A percentile compares a stretch with the other conserved stretches of the same genome.
Conservation (phyloP, 2,888 invertebrate genomes). For the Cephus pygmeus region DNA sequence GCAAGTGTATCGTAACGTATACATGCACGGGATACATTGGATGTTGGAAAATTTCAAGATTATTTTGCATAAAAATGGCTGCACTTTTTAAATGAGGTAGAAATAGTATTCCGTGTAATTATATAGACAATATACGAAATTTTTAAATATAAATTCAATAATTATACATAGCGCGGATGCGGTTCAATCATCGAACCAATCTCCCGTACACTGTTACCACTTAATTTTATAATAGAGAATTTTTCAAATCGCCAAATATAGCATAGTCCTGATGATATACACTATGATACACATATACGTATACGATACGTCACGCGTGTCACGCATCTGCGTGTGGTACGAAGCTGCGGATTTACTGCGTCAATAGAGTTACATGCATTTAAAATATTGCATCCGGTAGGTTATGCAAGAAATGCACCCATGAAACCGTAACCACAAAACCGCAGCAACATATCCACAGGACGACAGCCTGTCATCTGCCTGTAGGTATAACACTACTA, state of each 20-base stretch:
- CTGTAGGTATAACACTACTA: too few species aligned
- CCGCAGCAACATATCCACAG: too few species aligned
- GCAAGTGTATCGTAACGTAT: neutral
- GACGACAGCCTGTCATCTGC: too few species aligned
- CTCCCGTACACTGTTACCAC: neutral
- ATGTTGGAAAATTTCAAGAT: neutral
- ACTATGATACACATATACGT: neutral
- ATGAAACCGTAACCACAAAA: too few species aligned
- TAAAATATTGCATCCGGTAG: neutral
- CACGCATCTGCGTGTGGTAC: neutral
- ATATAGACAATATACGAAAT: neutral
- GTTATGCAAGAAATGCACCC: neutral
- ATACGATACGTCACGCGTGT: neutral
- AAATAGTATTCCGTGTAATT: neutral
- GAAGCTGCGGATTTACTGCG: neutral
- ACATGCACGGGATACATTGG: neutral
- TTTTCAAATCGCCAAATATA: neutral
- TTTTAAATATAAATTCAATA: neutral
- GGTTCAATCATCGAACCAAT: neutral
- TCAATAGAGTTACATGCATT: neutral
- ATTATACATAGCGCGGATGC: neutral
- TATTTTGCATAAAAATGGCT: neutral
- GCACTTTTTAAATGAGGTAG: neutral
- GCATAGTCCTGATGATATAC: neutral
- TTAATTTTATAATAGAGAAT: neutral